Conservation (phyloP, 1,140 invertebrate species). For the Sycophaga agraensis region DNA sequence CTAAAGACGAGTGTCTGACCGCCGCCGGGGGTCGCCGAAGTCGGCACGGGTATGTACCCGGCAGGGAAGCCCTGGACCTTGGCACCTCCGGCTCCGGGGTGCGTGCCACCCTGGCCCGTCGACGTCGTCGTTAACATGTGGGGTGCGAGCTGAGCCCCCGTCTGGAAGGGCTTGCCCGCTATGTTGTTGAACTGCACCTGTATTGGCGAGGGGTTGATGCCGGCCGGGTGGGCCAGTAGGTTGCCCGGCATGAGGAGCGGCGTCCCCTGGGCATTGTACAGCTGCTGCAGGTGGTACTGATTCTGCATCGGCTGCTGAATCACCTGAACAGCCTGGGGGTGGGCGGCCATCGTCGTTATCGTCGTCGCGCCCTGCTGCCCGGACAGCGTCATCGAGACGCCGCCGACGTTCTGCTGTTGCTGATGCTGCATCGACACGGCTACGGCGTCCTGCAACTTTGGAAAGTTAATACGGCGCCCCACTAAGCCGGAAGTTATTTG, state of each 20-base stretch:
- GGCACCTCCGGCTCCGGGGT: slow-evolving; percentile 65
- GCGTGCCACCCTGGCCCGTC: slow-evolving; percentile 67
- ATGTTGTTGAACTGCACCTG: slow-evolving; percentile 56
- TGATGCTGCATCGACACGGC: slow-evolving; percentile 55
- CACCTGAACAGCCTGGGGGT: slow-evolving; percentile 66
- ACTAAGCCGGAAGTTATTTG: too few species aligned
- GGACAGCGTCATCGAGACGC: slow-evolving; percentile 53
- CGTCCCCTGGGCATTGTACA: slow-evolving; percentile 76
- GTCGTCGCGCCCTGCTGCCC: slow-evolving; percentile 53
- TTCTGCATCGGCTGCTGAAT: slow-evolving; percentile 81
- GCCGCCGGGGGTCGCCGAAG: slow-evolving; percentile 74
- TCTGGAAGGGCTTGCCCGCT: slow-evolving; percentile 77
- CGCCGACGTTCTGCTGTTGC: slow-evolving; percentile 62
- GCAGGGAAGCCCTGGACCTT: slow-evolving; percentile 59
- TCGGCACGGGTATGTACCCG: slow-evolving; percentile 70
- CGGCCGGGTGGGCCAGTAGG: slow-evolving; percentile 70
- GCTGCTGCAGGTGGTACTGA: slow-evolving; percentile 72
- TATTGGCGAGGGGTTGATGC: slow-evolving; percentile 77
- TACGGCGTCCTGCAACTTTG: slow-evolving; percentile 48
- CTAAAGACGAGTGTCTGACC: slow-evolving; percentile 79
- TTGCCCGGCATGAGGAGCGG: slow-evolving; percentile 78
- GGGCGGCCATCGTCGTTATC: slow-evolving; percentile 55
- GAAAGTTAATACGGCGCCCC: too few species aligned
- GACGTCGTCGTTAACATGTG: slow-evolving; percentile 70
- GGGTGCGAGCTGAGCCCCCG: slow-evolving; percentile 71